A percentile compares a stretch with the other conserved stretches of the same genome.
These are phyloP conservation scores for Urechis unicinctus DNA, from an alignment of 2,888 invertebrate genomes.

Conservation along the genomic window DNA sequence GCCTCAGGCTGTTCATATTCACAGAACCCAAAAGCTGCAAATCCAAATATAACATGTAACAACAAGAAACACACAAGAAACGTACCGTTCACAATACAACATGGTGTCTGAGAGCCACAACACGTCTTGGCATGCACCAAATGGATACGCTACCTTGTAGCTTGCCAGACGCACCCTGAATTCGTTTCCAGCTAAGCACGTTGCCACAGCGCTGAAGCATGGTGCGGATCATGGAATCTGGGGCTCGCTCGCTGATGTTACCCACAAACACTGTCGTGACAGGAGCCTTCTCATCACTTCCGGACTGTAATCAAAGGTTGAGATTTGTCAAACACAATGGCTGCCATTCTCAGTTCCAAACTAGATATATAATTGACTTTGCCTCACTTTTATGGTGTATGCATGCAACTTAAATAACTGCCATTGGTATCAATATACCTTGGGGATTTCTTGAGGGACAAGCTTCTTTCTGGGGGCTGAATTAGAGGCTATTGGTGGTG, in stretches of 20 bases:
- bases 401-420: too few relatives aligned
- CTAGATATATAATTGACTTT: too few relatives aligned
- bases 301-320: neutral
- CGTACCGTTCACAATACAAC: too few relatives aligned
- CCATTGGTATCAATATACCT: too few relatives aligned
- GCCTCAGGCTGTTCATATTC: constrained; percentile 94
- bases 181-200: constrained; percentile 93
- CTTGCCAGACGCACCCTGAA: constrained; percentile 66
- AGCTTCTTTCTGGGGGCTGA: constrained; percentile 27
- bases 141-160: constrained; percentile 51
- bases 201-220: constrained; percentile 88
- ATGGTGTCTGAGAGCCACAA: too few relatives aligned
- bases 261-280: constrained; percentile 96
- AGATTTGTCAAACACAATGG: neutral
- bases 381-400: too few relatives aligned
- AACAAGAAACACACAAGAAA: too few relatives aligned
- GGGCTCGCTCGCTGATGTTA: constrained; percentile 89
- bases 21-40: constrained; percentile 87
- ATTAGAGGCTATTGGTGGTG: constrained; percentile 8
- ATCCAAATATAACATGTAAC: constrained; percentile 5
- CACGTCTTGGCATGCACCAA: too few relatives aligned
- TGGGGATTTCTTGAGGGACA: constrained; percentile 43
- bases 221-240: constrained; percentile 88
- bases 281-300: constrained; percentile 60
- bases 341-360: too few relatives aligned